Evolutionary conservation across 2,888 invertebrate species (phyloP).

Genomic region (Adelognathus sp.): DNA sequence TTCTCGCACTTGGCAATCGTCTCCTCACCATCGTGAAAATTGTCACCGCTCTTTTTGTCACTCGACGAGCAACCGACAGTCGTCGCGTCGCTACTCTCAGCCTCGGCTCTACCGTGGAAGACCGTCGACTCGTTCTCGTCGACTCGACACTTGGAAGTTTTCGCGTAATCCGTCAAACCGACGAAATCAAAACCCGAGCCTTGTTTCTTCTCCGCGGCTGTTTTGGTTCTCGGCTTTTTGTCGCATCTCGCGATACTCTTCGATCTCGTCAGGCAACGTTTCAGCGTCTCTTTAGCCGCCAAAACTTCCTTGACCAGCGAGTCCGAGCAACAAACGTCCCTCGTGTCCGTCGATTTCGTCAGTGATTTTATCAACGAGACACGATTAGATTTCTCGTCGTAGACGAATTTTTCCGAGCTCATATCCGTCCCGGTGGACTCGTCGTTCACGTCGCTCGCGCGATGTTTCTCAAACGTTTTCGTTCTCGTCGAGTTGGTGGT

Average conservation of each 20-base stretch:
- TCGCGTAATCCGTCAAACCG: conserved; percentile 5
- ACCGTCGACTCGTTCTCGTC: conserved; percentile 32
- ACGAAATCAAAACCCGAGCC: conserved; percentile 64
- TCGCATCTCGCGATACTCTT: conserved; percentile 45
- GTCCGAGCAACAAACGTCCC: conserved; percentile 70
- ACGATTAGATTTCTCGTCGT: not conserved
- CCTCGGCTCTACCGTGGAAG: conserved; percentile 49
- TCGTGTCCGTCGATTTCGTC: conserved; percentile 5
- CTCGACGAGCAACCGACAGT: not conserved
- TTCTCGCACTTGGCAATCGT: not conserved
- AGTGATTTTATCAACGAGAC: not conserved
- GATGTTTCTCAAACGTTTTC: not conserved
- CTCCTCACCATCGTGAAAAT: not conserved
- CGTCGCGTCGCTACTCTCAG: not conserved
- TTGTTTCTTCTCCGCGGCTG: conserved; percentile 71
- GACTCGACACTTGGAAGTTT: conserved; percentile 28
- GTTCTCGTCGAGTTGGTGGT: no score
- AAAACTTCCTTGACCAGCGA: conserved; percentile 76
- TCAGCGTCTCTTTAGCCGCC: conserved; percentile 78
- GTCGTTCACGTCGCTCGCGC: not conserved
- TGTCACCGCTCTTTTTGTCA: not conserved
- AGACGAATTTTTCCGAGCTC: conserved; percentile 11
- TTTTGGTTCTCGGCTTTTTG: conserved; percentile 67
- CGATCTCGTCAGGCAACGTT: conserved; percentile 70
- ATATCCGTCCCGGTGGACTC: not conserved